A percentile compares a stretch with the other conserved stretches of the same genome.
Conservation (phyloP, 2,113 vertebrate genomes). For the Rhombomys opimus region DNA sequence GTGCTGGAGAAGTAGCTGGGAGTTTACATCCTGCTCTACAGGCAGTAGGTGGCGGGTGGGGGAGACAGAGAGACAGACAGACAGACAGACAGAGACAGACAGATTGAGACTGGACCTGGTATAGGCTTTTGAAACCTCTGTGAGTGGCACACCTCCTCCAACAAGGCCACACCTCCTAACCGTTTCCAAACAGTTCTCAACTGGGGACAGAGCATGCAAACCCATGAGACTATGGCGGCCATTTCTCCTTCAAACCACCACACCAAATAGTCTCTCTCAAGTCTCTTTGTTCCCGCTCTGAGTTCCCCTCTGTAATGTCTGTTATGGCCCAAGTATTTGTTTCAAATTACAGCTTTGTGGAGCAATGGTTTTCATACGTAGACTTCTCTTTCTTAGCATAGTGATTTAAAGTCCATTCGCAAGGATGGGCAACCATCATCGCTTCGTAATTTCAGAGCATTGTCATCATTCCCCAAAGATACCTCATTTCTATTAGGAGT, state of each 20-base stretch:
- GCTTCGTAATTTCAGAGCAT: constrained; percentile 36
- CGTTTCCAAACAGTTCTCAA: not conserved
- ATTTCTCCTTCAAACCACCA: not conserved
- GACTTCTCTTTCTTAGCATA: not conserved
- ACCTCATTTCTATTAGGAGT: not conserved
- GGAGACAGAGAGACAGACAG: not conserved
- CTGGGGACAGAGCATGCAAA: not conserved
- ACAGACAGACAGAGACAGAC: not conserved
- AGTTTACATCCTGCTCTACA: not conserved
- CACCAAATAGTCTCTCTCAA: not conserved
- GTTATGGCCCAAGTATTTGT: not conserved
- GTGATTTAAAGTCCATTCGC: not conserved
- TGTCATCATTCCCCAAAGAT: not conserved
- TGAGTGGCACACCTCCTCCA: not conserved
- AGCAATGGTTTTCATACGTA: constrained; percentile 5
- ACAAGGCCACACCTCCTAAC: not conserved
- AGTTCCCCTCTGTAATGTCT: constrained; percentile 17
- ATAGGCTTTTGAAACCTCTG: not conserved
- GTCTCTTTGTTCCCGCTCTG: constrained; percentile 32
- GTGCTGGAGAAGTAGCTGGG: not conserved
- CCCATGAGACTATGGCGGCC: not conserved
- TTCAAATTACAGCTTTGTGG: constrained; percentile 21
- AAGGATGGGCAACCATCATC: not conserved
- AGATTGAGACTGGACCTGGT: not conserved
- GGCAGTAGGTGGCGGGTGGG: not conserved